A percentile compares a stretch with the other conserved stretches of the same genome.
Conservation (phyloP, 2,113 vertebrate genomes). For the Enhydra lutris region DNA sequence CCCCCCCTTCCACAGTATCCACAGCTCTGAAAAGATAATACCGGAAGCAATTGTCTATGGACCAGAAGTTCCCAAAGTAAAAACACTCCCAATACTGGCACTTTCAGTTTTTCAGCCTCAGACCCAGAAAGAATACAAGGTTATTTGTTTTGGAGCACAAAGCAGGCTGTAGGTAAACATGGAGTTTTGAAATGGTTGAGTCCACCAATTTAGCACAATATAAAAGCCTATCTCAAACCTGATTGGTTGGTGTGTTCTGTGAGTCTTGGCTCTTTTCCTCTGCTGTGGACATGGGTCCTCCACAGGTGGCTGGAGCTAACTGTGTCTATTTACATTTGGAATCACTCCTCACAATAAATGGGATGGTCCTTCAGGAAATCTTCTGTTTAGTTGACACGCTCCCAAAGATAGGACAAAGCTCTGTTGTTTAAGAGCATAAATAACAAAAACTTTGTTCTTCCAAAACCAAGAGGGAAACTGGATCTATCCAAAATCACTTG, state of each 20-base stretch:
- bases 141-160: background rate
- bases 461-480: conserved; percentile 41
- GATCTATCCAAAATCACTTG: conserved; percentile 32
- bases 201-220: background rate
- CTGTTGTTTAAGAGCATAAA: conserved; percentile 55
- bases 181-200: background rate
- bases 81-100: background rate
- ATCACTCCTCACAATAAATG: background rate
- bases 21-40: background rate
- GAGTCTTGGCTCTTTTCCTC: background rate
- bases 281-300: background rate
- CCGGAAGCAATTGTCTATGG: background rate
- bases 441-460: conserved; percentile 66
- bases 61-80: conserved; percentile 1
- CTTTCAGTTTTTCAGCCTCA: conserved; percentile 14
- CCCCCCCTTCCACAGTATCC: background rate
- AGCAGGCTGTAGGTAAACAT: background rate
- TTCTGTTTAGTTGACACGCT: conserved; percentile 43
- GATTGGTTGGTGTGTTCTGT: background rate
- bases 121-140: background rate
- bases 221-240: background rate
- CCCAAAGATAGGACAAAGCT: conserved; percentile 56
- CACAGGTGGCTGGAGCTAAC: conserved; percentile 14
- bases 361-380: conserved; percentile 34
- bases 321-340: conserved; percentile 20